These are phyloP conservation scores for Sturnira hondurensis DNA, from an alignment of 2,113 vertebrate genomes.

Conservation along the genomic window DNA sequence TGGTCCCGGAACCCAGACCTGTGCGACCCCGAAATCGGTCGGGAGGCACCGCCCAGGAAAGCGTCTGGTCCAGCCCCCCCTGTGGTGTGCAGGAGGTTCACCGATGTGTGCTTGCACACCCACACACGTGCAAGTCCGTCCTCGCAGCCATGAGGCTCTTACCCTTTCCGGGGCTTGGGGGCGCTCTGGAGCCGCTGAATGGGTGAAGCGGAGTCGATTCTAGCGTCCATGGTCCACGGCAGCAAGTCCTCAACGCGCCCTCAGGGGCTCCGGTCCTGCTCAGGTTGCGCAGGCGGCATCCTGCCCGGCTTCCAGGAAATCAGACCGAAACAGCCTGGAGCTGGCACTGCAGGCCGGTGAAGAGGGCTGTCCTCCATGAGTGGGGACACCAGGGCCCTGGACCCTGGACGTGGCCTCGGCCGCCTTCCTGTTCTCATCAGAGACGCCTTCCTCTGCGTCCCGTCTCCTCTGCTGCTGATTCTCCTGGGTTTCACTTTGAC, in stretches of 20 bases:
- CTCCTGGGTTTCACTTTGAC: constrained; percentile 74
- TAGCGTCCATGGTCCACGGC: not conserved
- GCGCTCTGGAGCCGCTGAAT: not conserved
- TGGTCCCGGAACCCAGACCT: not conserved
- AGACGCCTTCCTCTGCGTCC: constrained; percentile 20
- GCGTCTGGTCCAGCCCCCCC: not conserved
- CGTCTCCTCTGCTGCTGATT: constrained; percentile 64
- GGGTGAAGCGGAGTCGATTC: not conserved
- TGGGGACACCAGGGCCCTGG: constrained; percentile 33
- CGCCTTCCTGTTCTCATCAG: too few relatives aligned
- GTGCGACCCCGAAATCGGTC: fast-evolving
- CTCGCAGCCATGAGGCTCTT: not conserved
- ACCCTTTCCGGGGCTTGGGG: not conserved
- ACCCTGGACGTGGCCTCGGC: too few relatives aligned
- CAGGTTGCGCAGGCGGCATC: too few relatives aligned
- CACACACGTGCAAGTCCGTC: fast-evolving
- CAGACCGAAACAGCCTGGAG: too few relatives aligned
- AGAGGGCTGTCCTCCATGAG: not conserved
- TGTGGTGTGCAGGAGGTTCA: fast-evolving
- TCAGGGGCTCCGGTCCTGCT: too few relatives aligned
- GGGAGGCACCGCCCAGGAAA: not conserved
- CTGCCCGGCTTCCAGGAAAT: too few relatives aligned
- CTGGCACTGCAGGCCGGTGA: not conserved
- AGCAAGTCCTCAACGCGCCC: not conserved
- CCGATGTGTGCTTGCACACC: fast-evolving